phyloP scores from a whole-genome alignment of 1,140 invertebrate genomes.

The Drosophila elegans region DNA sequence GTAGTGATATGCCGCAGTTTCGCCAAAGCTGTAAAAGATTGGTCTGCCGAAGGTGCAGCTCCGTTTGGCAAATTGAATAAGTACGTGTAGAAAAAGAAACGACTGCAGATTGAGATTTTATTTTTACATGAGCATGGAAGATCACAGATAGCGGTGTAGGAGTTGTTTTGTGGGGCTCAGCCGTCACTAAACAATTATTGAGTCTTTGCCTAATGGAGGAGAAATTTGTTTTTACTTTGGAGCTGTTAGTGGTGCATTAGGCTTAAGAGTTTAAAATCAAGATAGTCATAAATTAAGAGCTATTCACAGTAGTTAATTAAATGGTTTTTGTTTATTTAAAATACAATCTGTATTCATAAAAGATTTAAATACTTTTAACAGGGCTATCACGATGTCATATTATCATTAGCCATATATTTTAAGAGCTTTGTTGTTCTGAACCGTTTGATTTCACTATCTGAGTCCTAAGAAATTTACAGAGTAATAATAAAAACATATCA shows the following conservation, averaged over 20 bases:
- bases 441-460: too few relatives aligned
- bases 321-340: neutral
- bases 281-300: neutral
- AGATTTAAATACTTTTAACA: too few relatives aligned
- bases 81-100: conserved; percentile 20
- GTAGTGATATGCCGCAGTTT: conserved; percentile 32
- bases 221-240: neutral
- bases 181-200: conserved; percentile 23
- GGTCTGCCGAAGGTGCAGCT: conserved; percentile 33
- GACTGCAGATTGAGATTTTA: conserved; percentile 41
- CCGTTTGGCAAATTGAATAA: conserved; percentile 34
- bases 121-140: conserved; percentile 40
- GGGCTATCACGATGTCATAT: too few relatives aligned
- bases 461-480: too few relatives aligned
- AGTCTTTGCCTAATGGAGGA: neutral
- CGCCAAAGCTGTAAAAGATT: conserved; percentile 38
- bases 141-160: conserved; percentile 26
- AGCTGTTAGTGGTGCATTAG: neutral
- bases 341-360: neutral
- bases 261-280: neutral
- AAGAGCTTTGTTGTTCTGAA: too few relatives aligned
- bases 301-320: neutral
- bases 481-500: neutral
- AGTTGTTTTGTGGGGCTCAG: conserved; percentile 22
- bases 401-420: too few relatives aligned